phyloP scores from a whole-genome alignment of 2,113 vertebrate genomes.

The Alces alces region DNA sequence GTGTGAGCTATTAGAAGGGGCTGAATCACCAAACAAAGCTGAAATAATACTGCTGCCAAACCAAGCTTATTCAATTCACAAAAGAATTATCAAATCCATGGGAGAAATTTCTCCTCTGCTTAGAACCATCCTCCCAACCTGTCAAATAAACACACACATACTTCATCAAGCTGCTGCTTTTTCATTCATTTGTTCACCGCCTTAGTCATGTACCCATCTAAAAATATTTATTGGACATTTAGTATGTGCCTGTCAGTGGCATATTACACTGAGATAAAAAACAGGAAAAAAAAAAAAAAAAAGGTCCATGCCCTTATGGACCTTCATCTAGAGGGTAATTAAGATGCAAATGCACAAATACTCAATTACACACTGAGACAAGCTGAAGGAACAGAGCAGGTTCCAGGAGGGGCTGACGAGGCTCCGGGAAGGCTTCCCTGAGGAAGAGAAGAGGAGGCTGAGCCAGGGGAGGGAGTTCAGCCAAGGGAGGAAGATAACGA shows the following conservation, averaged over 20 bases:
- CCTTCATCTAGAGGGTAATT: neutral
- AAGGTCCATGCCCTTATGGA: neutral
- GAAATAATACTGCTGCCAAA: neutral
- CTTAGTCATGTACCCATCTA: too few relatives aligned
- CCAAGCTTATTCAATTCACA: neutral
- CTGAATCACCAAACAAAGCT: neutral
- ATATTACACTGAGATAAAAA: neutral
- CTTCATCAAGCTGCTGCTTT: neutral
- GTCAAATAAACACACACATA: rapidly evolving
- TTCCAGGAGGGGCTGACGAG: neutral
- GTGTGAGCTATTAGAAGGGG: neutral
- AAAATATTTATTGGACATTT: neutral
- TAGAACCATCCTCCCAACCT: neutral
- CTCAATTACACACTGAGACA: neutral
- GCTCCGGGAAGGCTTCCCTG: neutral
- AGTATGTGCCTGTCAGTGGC: neutral
- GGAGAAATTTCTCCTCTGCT: neutral
- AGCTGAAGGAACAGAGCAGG: neutral
- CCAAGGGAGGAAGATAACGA: rapidly evolving
- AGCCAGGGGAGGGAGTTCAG: neutral
- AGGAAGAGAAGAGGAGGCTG: neutral
- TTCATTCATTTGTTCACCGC: too few relatives aligned
- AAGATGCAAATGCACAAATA: neutral
- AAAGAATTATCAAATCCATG: neutral
- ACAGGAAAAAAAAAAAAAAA: neutral